Base-by-base conservation (phyloP, 2,888 invertebrate species). In the Zaprionus obscuricornis region DNA sequence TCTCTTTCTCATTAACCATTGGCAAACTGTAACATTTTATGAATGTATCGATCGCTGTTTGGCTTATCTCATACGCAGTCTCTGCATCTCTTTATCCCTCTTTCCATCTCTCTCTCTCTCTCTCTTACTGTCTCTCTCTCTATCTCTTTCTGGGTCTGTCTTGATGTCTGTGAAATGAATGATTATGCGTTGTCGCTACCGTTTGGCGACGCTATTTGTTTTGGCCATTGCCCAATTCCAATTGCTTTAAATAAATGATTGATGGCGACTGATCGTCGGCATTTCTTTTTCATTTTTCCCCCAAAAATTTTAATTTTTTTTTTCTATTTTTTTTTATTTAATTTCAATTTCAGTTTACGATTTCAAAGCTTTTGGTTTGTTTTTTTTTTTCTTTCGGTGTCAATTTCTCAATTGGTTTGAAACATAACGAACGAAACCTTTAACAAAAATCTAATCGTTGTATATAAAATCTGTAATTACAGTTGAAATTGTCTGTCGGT, bases 181-280 rank as follows among this genome's bases (percentile, higher is more conserved):
- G 56, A 51, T 47, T 63, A 27, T 42, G 8, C 46, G 55, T 67
- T 74, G 81, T 74, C 77, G 82, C 69, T 74, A 81, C 82, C 56
- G 66, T 73, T 73, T 36, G 66, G 29, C 60, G 57, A 54, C 52
- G 42, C 74, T 55, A 74, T 78, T 74, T 78, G 55, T 69, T 66
- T 29, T 11, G 13, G 13, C 1, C 14, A 66, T 72, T 62, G 45
- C 46, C 51, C 60, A 64, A 69, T 46, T 45, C 29, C 56, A 67
- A 69, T 67, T 69, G 69, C 51, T 49, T 49, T 67, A 49, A 54
- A 67, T 69, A 69, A 67, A 59, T 67, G 69, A 67, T 67, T 56
- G 58, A 64, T 70, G 57, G 33, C 40, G 29, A 17, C 46, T 49
- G 51, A 42, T 31, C 24, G 46, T 33, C 63, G 72, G 79, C 76